phyloP scores from a whole-genome alignment of 2,113 vertebrate species.

The Toxotes chatareus region DNA sequence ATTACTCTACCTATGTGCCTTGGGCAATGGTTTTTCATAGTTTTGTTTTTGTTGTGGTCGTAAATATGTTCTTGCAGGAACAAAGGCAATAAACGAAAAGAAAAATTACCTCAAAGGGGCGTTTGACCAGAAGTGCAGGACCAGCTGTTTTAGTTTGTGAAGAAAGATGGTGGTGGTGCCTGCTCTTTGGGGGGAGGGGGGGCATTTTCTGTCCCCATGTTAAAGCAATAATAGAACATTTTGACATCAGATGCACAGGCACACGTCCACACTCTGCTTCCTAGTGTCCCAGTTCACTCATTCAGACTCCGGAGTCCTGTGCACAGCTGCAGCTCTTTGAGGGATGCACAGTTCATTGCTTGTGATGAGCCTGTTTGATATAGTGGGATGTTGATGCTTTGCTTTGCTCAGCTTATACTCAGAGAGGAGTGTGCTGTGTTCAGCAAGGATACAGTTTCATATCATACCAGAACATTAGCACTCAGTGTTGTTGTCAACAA shows the following conservation, averaged over 20 bases:
- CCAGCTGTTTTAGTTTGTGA: background rate
- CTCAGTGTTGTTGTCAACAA: background rate
- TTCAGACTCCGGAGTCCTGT: background rate
- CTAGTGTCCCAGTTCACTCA: constrained; percentile 13
- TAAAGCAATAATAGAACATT: background rate
- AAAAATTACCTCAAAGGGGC: background rate
- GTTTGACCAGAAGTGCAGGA: background rate
- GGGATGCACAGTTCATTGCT: background rate
- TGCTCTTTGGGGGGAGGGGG: no score
- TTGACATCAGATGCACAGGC: background rate
- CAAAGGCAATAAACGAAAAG: background rate
- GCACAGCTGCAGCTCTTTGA: constrained; percentile 34
- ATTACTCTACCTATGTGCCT: background rate
- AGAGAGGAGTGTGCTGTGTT: background rate
- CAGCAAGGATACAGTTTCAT: background rate
- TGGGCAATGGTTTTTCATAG: background rate
- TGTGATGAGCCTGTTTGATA: constrained; percentile 32
- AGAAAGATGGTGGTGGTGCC: no score
- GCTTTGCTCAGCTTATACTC: constrained; percentile 16
- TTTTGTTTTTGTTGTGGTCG: background rate
- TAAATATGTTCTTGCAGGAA: constrained; percentile 2
- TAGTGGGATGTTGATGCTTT: background rate
- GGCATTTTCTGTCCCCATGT: background rate
- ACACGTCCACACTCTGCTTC: background rate
- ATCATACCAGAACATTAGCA: background rate